Percentiles rank a stretch among this genome's conserved stretches.
phyloP scores from a whole-genome alignment of 2,797 vertebrate species.

The Atherinosoma microstoma region DNA sequence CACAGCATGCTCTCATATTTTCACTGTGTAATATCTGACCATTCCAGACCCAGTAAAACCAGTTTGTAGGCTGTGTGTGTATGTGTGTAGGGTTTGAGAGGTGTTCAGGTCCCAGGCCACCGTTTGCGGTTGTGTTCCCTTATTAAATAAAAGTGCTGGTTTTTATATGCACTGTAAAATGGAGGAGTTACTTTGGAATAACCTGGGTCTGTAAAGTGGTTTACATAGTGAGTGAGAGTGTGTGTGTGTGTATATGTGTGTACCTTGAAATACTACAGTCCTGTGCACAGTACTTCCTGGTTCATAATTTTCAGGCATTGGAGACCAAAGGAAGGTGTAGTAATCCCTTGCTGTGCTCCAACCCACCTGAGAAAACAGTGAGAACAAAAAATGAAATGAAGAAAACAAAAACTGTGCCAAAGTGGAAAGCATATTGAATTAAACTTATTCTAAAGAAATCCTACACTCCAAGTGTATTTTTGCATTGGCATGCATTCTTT shows the following conservation, averaged over 20 bases:
- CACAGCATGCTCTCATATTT: conserved; percentile 74
- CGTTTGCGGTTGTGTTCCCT: conserved; percentile 77
- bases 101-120: conserved; percentile 76
- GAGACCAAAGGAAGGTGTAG: conserved; percentile 98
- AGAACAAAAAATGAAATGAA: conserved; percentile 5
- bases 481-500: neutral
- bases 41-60: conserved; percentile 76
- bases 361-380: conserved; percentile 87
- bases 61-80: conserved; percentile 64
- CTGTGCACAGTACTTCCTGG: conserved; percentile 91
- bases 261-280: conserved; percentile 95
- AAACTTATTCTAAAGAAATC: neutral
- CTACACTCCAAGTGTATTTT: neutral
- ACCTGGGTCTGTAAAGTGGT: conserved; percentile 55
- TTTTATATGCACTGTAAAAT: conserved; percentile 80
- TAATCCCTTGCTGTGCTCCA: conserved; percentile 99
- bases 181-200: conserved; percentile 74
- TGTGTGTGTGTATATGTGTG: conserved; percentile 9
- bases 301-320: conserved; percentile 92
- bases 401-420: neutral
- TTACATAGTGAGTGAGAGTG: conserved; percentile 43
- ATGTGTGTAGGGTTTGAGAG: conserved; percentile 69
- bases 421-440: neutral
- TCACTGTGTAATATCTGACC: conserved; percentile 78
- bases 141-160: conserved; percentile 80